phyloP scores from a whole-genome alignment of 2,113 vertebrate species.

The Galeopterus variegatus region DNA sequence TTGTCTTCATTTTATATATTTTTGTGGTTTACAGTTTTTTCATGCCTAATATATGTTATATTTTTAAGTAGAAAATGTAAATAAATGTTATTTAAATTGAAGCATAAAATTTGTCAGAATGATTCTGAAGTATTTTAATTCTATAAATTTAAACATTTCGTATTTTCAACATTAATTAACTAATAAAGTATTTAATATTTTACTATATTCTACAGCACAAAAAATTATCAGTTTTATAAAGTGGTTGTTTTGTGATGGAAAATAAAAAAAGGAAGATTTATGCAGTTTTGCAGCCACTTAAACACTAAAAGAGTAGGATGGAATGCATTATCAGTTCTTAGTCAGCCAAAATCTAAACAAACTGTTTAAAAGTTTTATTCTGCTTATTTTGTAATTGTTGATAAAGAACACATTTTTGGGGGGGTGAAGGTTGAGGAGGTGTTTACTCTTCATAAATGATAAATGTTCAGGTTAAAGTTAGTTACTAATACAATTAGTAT shows the following conservation, averaged over 20 bases:
- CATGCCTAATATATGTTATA: neutral
- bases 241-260: neutral
- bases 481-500: neutral
- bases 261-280: slow-evolving; percentile 17
- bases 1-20: neutral
- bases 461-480: neutral
- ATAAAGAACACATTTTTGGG: neutral
- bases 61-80: neutral
- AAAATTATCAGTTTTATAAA: neutral
- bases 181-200: slow-evolving; percentile 45
- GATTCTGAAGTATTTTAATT: neutral
- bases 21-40: neutral
- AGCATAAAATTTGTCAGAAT: neutral
- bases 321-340: neutral
- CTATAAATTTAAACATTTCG: slow-evolving; percentile 21
- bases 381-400: neutral
- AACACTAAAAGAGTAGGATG: neutral
- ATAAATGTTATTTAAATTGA: slow-evolving; percentile 18
- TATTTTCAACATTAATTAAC: slow-evolving; percentile 38
- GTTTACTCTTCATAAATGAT: neutral
- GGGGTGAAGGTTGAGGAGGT: rapidly evolving
- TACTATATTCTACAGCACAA: neutral
- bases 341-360: neutral
- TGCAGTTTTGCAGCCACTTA: slow-evolving; percentile 20
- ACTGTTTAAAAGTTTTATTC: neutral